Base-by-base conservation (phyloP, 2,888 invertebrate genomes). In the Polymixis flavicincta region DNA sequence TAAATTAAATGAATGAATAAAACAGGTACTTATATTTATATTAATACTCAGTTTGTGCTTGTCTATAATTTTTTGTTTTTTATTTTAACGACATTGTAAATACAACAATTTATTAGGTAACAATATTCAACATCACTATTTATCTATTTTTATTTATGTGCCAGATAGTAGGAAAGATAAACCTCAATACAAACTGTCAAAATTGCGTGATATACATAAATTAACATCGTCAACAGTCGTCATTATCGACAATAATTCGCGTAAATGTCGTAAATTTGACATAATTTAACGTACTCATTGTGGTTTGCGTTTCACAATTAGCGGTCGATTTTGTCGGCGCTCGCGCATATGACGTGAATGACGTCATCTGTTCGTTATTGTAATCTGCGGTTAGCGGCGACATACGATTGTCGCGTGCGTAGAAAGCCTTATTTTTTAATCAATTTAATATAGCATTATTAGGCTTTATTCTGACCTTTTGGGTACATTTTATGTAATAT, bases 261-360 rank as follows among this genome's bases (percentile, higher is more conserved):
- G 79, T 91, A 90, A 92, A 91, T 89, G 89, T 89, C 89, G 89
- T 89, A 88, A 92, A 92, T 90, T 92, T 84, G 85, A 87, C 84
- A 85, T 86, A 91, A 89, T 89, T 92, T 88, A 87, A 88, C 85
- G 85, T 87, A 81, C n/a, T n/a, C 80, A 80, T 77, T 93, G 94
- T 85, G 93, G 94, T 93, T 92, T 89, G 86, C 83, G 83, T 90
- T 71, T 92, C 87, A 86, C 91, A 92, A 94, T 95, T 95, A 93
- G 94, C 86, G 94, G 95, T 95, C 83, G 90, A 83, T 87, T 85
- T 78, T 74, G 72, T 79, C 83, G 82, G 76, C 84, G 83, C 69
- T 67, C 60, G 79, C 86, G 80, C 86, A 85, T 82, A 78, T 76
- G 73, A 67, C 67, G 57, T 42, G 37, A 37, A 57, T 67, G 67